Percentiles rank a stretch among this genome's conserved stretches.
Evolutionary conservation across 1,140 invertebrate species (phyloP).

Genomic region (Drosophila chauvacae): DNA sequence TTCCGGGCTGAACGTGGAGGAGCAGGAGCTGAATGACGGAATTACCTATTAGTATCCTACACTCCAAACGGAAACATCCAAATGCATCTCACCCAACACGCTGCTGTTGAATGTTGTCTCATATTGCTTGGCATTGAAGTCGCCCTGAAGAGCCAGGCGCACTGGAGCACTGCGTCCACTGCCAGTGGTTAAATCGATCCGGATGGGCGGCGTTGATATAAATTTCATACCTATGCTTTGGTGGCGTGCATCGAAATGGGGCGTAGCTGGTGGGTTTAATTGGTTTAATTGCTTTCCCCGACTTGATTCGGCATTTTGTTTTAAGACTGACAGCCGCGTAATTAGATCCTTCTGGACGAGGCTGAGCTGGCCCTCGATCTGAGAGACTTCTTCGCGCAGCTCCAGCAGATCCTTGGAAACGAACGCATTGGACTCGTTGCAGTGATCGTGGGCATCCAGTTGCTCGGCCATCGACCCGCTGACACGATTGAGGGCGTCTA

Average conservation of each 20-base stretch:
- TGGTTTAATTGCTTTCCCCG: background rate
- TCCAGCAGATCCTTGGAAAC: conserved; percentile 46
- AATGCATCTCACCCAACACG: conserved; percentile 39
- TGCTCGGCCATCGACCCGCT: conserved; percentile 64
- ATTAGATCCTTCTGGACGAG: conserved; percentile 52
- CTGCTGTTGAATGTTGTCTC: conserved; percentile 49
- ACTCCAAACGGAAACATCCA: too few species aligned
- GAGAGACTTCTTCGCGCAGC: conserved; percentile 49
- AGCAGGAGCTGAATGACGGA: conserved; percentile 20
- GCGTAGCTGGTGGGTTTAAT: conserved; percentile 36
- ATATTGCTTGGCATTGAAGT: conserved; percentile 59
- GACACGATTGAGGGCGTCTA: conserved; percentile 59
- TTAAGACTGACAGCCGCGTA: conserved; percentile 21
- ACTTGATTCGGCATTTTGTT: conserved; percentile 21
- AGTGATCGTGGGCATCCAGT: conserved; percentile 63
- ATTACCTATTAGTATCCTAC: background rate
- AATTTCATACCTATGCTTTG: conserved; percentile 55
- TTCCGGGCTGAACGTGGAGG: conserved; percentile 63
- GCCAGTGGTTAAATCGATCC: conserved; percentile 40
- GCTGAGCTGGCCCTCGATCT: conserved; percentile 58
- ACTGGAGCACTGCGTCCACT: conserved; percentile 34
- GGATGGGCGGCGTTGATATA: conserved; percentile 76
- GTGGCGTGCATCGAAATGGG: conserved; percentile 4
- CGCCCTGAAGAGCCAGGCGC: conserved; percentile 67
- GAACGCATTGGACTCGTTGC: conserved; percentile 53